Base-by-base conservation (phyloP, 2,797 vertebrate species). In the Ibycter americanus region DNA sequence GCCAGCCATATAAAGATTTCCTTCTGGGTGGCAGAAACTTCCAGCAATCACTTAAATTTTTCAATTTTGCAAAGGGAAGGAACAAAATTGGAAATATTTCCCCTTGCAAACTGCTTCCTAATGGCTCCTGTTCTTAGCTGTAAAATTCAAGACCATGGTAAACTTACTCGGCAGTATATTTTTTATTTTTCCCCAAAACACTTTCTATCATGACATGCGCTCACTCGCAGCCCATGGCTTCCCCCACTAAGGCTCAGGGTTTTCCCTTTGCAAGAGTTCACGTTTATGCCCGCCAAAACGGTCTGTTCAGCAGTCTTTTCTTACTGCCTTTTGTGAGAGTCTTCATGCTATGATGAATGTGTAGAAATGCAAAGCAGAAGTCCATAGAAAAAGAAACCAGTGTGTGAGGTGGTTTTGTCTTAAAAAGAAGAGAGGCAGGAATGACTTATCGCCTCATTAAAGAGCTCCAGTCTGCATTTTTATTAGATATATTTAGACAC, bases 291-390 rank as follows among this genome's bases (percentile, higher is more conserved):
- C 3, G 3, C 65, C 49, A 82, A 72, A 90, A 44, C 0, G 9
- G 21, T 59, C 82, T 27, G 65, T 68, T 81, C 61, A 84, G 76
- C 47, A 66, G 77, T 7, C 89, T 79, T 89, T 89, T 93, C 89
- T 92, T 46, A 42, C 68, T 36, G 61, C 76, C 93, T 80, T 94
- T 96, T 90, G 93, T 91, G 82, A 82, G 85, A 86, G 58, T 49
- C 62, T 95, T 94, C 89, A 88, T 12, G 73, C 80, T 49, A 79
- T 47, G 68, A 94, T 72, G 85, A 66, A 95, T 62, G 91, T 61
- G 89, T 66, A 83, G 89, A 95, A 94, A 95, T 88, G 89, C 93
- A 94, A 96, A 97, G 91, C 94, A 92, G 61, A 88, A 90, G 62
- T 68, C 68, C 16, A 4, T 6, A 88, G 67, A 94, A 82, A 96